Base-by-base conservation (phyloP, 2,113 vertebrate species). In the Chaetodon auriga region DNA sequence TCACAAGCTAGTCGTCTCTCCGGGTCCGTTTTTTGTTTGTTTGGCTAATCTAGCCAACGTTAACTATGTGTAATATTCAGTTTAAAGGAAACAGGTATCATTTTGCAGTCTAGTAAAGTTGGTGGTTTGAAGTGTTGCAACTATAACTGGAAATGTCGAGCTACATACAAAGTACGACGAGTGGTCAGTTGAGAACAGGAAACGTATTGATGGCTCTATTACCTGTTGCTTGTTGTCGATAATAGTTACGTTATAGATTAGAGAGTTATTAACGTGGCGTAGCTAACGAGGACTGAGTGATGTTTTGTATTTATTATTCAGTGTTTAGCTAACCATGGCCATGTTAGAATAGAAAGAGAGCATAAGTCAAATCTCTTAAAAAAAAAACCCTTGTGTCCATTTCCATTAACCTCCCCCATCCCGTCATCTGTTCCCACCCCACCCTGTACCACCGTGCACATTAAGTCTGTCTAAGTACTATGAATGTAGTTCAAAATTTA, bases 1-100 rank as follows among this genome's bases (percentile, higher is more conserved):
- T 74, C 60, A 38, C 2, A 68, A 63, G 45, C 25, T 74, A 53
- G 60, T 21, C 6, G 54, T 63, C 75, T 21, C 23, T 54, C n/a
- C 5, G 16, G 38, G 2, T 63, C 23, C n/a, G 7, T 43, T 77
- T 51, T 69, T 18, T 30, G 41, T 53, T 60, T 36, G 36, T 5
- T 41, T 57, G 15, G 10, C 7, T 12, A 7, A 68, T 4, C 15
- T 63, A 25, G 30, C 7, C 36, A 10, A 30, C 30, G 2, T 1
- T 43, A 6, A 21, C 15, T 2, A 18, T 41, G 8, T 41, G 8
- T 41, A 13, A 3, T 43, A 2, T n/a, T 38, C 15, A 6, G 4
- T 49, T 51, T 10, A 48, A 65, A 25, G n/a, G 10, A 11, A 43
- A 0, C 0, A 19, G 12, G 51, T 60, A 43, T 30, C 2, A 30